A percentile compares a stretch with the other conserved stretches of the same genome.
Evolutionary conservation across 2,888 invertebrate species (phyloP).

Genomic region (Colostygia pectinataria): DNA sequence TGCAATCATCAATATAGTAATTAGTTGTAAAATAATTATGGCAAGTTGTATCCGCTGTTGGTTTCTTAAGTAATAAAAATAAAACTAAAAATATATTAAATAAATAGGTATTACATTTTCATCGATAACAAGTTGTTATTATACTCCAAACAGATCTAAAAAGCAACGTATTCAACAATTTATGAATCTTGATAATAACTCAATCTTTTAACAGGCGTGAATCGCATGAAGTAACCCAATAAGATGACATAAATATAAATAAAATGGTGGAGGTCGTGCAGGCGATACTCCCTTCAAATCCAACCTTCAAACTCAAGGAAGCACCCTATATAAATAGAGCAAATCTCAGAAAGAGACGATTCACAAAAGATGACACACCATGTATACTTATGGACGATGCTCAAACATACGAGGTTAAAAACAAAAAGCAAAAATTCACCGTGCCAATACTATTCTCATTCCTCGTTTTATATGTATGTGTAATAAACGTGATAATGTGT

Average conservation of each 20-base stretch:
- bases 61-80: too few relatives aligned
- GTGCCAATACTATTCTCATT: conserved; percentile 58
- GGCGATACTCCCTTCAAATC: conserved; percentile 65
- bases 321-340: conserved; percentile 50
- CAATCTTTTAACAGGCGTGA: conserved; percentile 35
- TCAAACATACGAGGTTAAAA: conserved; percentile 75
- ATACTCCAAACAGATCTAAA: conserved; percentile 24
- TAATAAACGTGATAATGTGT: conserved; percentile 79
- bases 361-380: conserved; percentile 38
- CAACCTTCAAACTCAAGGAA: conserved; percentile 50
- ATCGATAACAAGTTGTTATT: neutral
- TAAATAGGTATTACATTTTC: too few relatives aligned
- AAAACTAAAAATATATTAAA: too few relatives aligned
- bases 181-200: conserved; percentile 22
- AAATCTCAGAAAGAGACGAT: conserved; percentile 54
- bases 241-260: conserved; percentile 68
- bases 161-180: conserved; percentile 40
- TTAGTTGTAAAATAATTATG: too few relatives aligned
- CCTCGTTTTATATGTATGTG: conserved; percentile 67
- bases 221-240: conserved; percentile 46
- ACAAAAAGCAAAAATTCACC: conserved; percentile 29
- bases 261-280: conserved; percentile 76
- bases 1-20: too few relatives aligned
- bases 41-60: too few relatives aligned
- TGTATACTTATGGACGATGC: conserved; percentile 67